Conservation (phyloP, 2,888 invertebrate genomes). For the Zele albiditarsus region DNA sequence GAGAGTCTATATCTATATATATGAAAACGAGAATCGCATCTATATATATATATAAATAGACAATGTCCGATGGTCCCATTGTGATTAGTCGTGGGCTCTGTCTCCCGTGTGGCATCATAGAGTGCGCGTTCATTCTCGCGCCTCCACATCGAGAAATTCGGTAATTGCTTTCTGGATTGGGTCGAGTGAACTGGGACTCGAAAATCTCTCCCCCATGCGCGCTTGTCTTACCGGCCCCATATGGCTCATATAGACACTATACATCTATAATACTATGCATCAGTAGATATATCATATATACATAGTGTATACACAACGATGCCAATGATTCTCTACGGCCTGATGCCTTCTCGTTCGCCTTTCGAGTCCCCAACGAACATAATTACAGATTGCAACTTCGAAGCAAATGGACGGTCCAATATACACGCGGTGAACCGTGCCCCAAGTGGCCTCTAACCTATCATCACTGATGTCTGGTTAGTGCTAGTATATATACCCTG, state of each 20-base stretch:
- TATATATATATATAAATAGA: no score
- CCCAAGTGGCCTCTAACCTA: slow-evolving; percentile 56
- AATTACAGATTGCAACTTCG: slow-evolving; percentile 61
- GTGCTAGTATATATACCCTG: background rate
- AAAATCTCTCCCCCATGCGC: slow-evolving; percentile 47
- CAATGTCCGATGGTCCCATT: slow-evolving; percentile 12
- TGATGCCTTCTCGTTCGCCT: slow-evolving; percentile 14
- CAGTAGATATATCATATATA: background rate
- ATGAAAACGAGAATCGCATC: background rate
- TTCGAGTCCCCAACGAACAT: slow-evolving; percentile 52
- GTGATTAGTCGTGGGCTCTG: slow-evolving; percentile 16
- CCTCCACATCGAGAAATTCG: slow-evolving; percentile 57
- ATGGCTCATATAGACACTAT: slow-evolving; percentile 10
- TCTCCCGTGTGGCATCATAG: background rate
- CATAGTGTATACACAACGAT: slow-evolving; percentile 4
- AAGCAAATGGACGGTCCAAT: slow-evolving; percentile 58
- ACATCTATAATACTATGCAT: slow-evolving; percentile 5
- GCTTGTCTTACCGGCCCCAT: slow-evolving; percentile 45
- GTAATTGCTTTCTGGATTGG: slow-evolving; percentile 65
- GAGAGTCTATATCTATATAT: background rate
- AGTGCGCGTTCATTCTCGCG: slow-evolving; percentile 14
- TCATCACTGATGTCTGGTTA: slow-evolving; percentile 62
- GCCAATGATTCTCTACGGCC: background rate
- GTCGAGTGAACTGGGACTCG: slow-evolving; percentile 55
- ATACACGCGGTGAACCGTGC: slow-evolving; percentile 49